Evolutionary conservation across 2,888 invertebrate genomes (phyloP).

Genomic region (Oscheius sp.): DNA sequence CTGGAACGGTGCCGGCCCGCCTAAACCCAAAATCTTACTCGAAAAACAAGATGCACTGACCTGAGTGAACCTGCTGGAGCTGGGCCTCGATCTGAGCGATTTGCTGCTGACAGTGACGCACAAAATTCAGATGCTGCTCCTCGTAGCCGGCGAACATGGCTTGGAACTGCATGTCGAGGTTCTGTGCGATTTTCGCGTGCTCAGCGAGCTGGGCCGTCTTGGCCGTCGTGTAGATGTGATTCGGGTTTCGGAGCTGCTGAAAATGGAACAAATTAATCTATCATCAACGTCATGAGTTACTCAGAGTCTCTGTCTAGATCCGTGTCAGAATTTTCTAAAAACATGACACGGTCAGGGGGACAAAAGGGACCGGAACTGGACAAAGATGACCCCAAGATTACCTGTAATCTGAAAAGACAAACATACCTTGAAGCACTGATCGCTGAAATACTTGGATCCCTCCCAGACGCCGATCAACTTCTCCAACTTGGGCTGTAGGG

Average conservation of each 20-base stretch:
- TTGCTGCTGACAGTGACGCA: slow-evolving; percentile 83
- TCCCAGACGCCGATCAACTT: slow-evolving; percentile 94
- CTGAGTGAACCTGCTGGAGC: slow-evolving; percentile 11
- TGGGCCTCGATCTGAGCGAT: slow-evolving; percentile 51
- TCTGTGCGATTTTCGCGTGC: slow-evolving; percentile 16
- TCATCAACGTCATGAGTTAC: slow-evolving; percentile 79
- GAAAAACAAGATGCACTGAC: background rate
- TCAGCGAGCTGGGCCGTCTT: slow-evolving; percentile 25
- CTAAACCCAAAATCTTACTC: background rate
- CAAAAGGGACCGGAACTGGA: no score
- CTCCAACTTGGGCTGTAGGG: slow-evolving; percentile 78
- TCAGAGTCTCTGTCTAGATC: no score
- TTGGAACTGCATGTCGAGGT: slow-evolving; percentile 82
- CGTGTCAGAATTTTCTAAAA: no score
- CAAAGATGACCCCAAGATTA: no score
- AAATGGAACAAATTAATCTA: slow-evolving; percentile 79
- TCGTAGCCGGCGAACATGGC: slow-evolving; percentile 86
- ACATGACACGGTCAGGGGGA: no score
- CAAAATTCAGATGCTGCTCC: slow-evolving; percentile 94
- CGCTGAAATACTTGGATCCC: slow-evolving; percentile 81
- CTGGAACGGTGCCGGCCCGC: background rate
- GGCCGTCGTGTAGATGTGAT: slow-evolving; percentile 68
- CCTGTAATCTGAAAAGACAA: no score
- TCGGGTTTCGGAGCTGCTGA: slow-evolving; percentile 84
- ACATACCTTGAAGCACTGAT: slow-evolving; percentile 65